Conservation (phyloP, 2,113 vertebrate species). For the Boulengeromyrus knoepffleri region DNA sequence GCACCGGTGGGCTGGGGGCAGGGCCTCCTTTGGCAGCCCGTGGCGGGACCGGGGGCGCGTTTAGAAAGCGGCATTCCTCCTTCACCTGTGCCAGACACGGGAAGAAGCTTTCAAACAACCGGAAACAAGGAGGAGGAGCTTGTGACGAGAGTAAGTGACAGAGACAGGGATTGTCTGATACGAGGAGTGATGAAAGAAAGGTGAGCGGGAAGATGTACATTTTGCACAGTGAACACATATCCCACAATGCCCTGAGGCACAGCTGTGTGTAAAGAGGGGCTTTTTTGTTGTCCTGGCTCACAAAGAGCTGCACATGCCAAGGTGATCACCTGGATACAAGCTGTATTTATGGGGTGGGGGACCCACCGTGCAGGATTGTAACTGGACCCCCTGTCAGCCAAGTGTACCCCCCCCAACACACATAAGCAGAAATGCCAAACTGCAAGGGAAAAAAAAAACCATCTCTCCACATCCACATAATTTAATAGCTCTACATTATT, state of each 20-base stretch:
- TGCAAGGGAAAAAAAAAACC: neutral
- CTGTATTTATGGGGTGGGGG: neutral
- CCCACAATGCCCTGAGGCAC: constrained; percentile 3
- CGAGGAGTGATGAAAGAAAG: neutral
- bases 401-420: neutral
- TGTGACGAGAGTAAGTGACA: neutral
- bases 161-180: neutral
- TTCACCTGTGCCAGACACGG: constrained; percentile 68
- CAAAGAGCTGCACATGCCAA: constrained; percentile 12
- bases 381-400: neutral
- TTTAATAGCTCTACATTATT: neutral
- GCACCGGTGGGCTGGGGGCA: constrained; percentile 68
- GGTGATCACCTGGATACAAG: constrained; percentile 15
- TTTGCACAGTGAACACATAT: constrained; percentile 46
- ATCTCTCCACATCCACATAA: neutral
- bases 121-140: neutral
- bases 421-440: neutral
- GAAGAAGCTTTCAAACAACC: neutral
- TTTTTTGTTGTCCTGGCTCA: neutral
- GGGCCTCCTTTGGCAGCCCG: constrained; percentile 67
- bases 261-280: constrained; percentile 6
- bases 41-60: constrained; percentile 86
- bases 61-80: constrained; percentile 90
- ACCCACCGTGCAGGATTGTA: neutral
- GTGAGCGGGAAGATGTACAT: constrained; percentile 25